These are phyloP conservation scores for Empidonax alnorum DNA, from an alignment of 2,113 vertebrate species.

Conservation along the genomic window DNA sequence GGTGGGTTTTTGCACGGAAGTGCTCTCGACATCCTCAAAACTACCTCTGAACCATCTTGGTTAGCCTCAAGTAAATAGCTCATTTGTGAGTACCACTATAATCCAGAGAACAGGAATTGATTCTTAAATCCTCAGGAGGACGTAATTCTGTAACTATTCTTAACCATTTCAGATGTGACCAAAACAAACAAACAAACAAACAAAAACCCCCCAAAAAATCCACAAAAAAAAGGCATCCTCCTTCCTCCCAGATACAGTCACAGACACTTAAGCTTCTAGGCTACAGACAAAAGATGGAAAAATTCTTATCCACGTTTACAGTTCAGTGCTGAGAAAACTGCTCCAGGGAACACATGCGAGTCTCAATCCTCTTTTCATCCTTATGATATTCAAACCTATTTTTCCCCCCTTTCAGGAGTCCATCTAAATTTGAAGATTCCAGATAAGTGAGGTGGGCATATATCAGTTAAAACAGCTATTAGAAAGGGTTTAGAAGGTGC, in stretches of 20 bases:
- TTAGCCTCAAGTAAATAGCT: not conserved
- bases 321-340: not conserved
- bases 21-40: not conserved
- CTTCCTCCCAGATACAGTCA: not conserved
- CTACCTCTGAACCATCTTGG: not conserved
- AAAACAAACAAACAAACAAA: no score
- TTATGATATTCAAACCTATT: not conserved
- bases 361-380: not conserved
- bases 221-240: not conserved
- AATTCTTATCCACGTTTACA: not conserved
- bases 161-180: not conserved
- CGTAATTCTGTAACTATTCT: not conserved
- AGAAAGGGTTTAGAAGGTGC: not conserved
- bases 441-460: rapidly evolving
- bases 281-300: not conserved
- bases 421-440: not conserved
- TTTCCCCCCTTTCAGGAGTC: not conserved
- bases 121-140: not conserved
- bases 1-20: not conserved
- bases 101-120: not conserved
- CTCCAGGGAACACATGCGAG: not conserved
- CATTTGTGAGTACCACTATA: not conserved
- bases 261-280: not conserved
- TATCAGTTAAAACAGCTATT: not conserved
- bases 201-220: no score